A percentile compares a stretch with the other conserved stretches of the same genome.
Evolutionary conservation across 2,888 invertebrate genomes (phyloP).

Genomic region (Macrophya alboannulata): DNA sequence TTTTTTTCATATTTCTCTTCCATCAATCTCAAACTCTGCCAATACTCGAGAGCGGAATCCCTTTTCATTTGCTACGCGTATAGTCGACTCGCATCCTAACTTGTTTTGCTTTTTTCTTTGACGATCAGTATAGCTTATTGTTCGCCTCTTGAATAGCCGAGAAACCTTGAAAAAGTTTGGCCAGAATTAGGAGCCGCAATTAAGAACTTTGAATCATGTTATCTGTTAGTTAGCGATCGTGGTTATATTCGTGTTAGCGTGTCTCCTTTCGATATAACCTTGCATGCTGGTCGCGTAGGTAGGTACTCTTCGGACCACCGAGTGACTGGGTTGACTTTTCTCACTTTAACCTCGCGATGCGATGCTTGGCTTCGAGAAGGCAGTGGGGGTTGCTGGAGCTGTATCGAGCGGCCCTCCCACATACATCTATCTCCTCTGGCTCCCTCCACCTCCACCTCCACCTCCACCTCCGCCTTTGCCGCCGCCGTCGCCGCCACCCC

Average conservation of each 20-base stretch:
- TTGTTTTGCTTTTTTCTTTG: neutral
- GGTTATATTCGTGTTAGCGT: neutral
- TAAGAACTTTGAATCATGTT: conserved; percentile 39
- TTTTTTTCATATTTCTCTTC: neutral
- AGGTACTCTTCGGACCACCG: conserved; percentile 64
- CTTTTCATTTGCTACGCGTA: neutral
- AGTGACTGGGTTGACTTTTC: conserved; percentile 79
- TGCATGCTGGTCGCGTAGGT: conserved; percentile 36
- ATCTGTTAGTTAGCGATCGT: neutral
- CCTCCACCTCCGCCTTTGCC: conserved; percentile 60
- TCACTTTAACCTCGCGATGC: conserved; percentile 79
- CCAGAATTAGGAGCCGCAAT: conserved; percentile 14
- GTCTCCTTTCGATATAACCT: neutral
- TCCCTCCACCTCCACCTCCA: conserved; percentile 70
- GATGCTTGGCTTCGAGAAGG: conserved; percentile 77
- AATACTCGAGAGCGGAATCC: neutral
- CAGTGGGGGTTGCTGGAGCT: conserved; percentile 76
- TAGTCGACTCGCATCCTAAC: neutral
- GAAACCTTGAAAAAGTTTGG: neutral
- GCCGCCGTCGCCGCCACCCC: conserved; percentile 52
- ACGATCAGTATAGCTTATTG: conserved; percentile 25
- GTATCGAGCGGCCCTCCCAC: conserved; percentile 80
- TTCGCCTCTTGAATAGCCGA: conserved; percentile 13
- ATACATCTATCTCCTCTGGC: conserved; percentile 79
- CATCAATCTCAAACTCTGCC: conserved; percentile 20